Conservation (phyloP, 2,113 vertebrate genomes). For the Crotalus horridus region DNA sequence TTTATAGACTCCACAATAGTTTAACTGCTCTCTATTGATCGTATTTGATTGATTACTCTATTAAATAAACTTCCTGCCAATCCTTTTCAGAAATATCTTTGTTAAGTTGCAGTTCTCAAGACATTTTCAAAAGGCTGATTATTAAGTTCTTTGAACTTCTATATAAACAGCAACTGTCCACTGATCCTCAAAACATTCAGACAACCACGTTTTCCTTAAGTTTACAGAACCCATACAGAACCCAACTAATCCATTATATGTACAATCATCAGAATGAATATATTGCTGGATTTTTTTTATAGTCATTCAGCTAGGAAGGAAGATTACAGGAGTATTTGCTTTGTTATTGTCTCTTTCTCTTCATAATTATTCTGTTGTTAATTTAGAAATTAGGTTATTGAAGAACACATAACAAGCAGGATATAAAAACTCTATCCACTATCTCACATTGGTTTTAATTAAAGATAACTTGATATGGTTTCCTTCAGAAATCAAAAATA, state of each 20-base stretch:
- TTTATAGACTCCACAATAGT: constrained; percentile 24
- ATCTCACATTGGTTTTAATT: background rate
- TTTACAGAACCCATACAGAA: background rate
- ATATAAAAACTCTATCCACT: background rate
- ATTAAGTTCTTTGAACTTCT: background rate
- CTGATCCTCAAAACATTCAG: background rate
- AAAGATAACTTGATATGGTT: background rate
- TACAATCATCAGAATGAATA: background rate
- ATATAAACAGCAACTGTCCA: background rate
- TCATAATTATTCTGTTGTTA: background rate
- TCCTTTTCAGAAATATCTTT: background rate
- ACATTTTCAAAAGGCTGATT: background rate
- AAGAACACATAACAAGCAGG: too few relatives aligned
- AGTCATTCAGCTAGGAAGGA: background rate
- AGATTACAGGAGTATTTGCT: background rate
- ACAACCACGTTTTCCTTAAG: background rate
- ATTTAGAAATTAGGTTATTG: background rate
- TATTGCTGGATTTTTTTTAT: background rate
- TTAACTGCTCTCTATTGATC: constrained; percentile 8
- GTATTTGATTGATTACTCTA: background rate
- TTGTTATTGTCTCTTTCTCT: background rate
- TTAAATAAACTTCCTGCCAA: background rate
- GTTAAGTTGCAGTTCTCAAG: background rate
- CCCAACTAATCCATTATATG: background rate
- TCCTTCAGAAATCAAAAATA: background rate